Conservation (phyloP, 2,888 invertebrate genomes). For the Aethes cnicana region DNA sequence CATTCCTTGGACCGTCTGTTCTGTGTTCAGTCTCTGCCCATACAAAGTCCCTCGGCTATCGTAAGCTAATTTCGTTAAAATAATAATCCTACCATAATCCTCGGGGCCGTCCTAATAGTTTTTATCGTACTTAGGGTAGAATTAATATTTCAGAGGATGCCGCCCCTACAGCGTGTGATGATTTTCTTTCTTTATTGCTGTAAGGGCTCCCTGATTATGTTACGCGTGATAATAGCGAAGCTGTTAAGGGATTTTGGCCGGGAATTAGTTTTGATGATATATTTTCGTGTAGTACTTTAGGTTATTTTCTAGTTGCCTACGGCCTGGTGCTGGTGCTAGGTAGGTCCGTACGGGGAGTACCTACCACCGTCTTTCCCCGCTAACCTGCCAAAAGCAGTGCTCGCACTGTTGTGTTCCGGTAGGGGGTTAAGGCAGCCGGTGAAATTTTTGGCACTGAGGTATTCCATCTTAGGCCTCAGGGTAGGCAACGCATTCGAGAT, state of each 20-base stretch:
- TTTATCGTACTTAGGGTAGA: slow-evolving; percentile 70
- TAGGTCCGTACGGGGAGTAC: too few relatives aligned
- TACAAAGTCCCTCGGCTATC: slow-evolving; percentile 60
- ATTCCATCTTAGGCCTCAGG: too few relatives aligned
- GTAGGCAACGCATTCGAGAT: too few relatives aligned
- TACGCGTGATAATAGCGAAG: slow-evolving; percentile 13
- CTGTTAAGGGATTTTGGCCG: slow-evolving; percentile 10
- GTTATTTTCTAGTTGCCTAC: too few relatives aligned
- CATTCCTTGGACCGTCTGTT: neutral
- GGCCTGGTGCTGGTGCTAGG: too few relatives aligned
- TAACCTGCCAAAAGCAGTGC: too few relatives aligned
- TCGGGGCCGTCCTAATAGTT: slow-evolving; percentile 74
- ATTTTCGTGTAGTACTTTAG: neutral
- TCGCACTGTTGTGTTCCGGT: too few relatives aligned
- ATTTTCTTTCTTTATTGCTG: slow-evolving; percentile 35
- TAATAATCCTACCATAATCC: slow-evolving; percentile 73
- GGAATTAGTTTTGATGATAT: neutral
- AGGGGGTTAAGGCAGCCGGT: too few relatives aligned
- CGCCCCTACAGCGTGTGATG: slow-evolving; percentile 39
- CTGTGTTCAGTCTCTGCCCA: slow-evolving; percentile 52
- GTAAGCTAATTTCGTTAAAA: slow-evolving; percentile 81
- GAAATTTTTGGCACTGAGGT: too few relatives aligned
- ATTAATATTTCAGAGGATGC: slow-evolving; percentile 71
- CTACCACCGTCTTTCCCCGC: too few relatives aligned
- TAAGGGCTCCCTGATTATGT: slow-evolving; percentile 22